Conservation (phyloP, 2,888 invertebrate genomes). For the Nephrocerus scutellatus region DNA sequence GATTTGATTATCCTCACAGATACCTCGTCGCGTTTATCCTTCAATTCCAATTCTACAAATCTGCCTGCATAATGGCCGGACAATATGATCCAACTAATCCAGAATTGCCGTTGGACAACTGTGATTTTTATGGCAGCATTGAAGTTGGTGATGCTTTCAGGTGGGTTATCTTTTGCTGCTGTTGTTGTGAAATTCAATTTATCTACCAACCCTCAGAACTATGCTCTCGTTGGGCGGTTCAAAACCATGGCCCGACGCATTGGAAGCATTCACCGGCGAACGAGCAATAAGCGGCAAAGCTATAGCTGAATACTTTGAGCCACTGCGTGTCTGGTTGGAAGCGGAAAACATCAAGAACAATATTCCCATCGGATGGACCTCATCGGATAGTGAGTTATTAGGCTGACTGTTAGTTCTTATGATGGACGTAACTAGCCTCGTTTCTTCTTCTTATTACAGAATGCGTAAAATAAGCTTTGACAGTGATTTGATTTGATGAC, state of each 20-base stretch:
- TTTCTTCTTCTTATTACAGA: no score
- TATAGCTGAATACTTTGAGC: conserved; percentile 73
- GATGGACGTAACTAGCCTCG: no score
- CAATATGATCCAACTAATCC: conserved; percentile 66
- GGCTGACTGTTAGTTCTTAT: no score
- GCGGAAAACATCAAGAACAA: conserved; percentile 64
- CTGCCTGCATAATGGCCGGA: conserved; percentile 67
- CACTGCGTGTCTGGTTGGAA: conserved; percentile 67
- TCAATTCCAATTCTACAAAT: conserved; percentile 72
- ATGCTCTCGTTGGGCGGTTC: conserved; percentile 69
- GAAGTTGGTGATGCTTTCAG: conserved; percentile 67
- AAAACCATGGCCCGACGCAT: conserved; percentile 76
- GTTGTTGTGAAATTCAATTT: no score
- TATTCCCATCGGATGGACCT: conserved; percentile 59
- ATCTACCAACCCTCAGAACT: no score
- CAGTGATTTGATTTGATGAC: no score
- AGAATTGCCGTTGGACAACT: conserved; percentile 67
- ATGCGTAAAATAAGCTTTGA: no score
- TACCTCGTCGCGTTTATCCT: conserved; percentile 73
- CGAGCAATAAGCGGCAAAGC: conserved; percentile 68
- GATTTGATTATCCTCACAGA: conserved; percentile 38
- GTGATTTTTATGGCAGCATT: conserved; percentile 75
- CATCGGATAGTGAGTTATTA: conserved; percentile 42
- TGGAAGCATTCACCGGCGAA: conserved; percentile 72
- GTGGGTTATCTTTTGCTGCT: conserved; percentile 49